Evolutionary conservation across 1,140 invertebrate species (phyloP).

Genomic region (Papilio machaon): DNA sequence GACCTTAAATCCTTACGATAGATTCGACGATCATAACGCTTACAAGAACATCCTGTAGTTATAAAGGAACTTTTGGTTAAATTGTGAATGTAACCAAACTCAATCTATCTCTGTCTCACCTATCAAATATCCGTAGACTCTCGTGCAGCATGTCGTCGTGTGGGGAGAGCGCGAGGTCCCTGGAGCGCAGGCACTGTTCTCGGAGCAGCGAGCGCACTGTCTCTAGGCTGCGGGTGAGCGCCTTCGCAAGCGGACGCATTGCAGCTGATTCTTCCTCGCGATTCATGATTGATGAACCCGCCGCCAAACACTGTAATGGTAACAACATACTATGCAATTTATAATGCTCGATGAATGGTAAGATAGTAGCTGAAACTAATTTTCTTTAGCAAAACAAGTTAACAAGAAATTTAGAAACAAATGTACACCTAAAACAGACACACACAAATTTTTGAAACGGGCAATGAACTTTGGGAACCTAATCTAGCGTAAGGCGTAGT

Average conservation of each 20-base stretch:
- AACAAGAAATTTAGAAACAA: too few relatives aligned
- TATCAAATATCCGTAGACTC: conserved; percentile 96
- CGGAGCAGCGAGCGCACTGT: conserved; percentile 94
- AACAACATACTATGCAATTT: neutral
- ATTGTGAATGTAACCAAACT: neutral
- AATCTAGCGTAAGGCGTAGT: neutral
- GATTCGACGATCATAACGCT: too few relatives aligned
- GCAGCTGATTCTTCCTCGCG: conserved; percentile 96
- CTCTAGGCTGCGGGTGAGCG: conserved; percentile 96
- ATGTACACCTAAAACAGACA: too few relatives aligned
- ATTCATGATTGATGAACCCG: conserved; percentile 98
- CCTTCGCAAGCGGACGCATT: conserved; percentile 98
- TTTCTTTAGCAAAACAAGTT: neutral
- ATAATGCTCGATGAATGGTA: neutral
- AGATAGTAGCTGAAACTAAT: too few relatives aligned
- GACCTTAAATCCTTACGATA: too few relatives aligned
- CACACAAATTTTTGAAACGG: too few relatives aligned
- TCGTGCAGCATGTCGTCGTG: conserved; percentile 91
- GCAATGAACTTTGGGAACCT: too few relatives aligned
- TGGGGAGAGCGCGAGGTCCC: conserved; percentile 68
- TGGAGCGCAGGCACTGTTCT: conserved; percentile 88
- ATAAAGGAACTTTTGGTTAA: too few relatives aligned
- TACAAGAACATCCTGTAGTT: too few relatives aligned
- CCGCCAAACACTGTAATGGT: conserved; percentile 89
- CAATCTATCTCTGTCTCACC: conserved; percentile 61